Conservation (phyloP, 2,797 vertebrate species). For the Poecilia wingei region DNA sequence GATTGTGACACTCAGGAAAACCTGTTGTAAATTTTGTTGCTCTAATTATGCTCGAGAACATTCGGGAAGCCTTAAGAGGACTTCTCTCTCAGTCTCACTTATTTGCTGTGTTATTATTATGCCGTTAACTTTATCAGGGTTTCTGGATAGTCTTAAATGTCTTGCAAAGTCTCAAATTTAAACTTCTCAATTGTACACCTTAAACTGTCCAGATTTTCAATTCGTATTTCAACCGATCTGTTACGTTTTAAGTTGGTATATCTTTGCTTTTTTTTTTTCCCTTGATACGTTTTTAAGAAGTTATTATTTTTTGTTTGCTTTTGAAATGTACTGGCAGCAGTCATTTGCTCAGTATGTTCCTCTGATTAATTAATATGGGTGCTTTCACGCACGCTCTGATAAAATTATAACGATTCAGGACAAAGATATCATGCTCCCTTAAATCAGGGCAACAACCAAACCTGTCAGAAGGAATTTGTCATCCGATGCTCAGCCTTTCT, state of each 20-base stretch:
- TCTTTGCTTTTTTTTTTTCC: neutral
- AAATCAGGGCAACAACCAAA: neutral
- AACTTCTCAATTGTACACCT: neutral
- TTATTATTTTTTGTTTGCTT: neutral
- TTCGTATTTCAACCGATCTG: neutral
- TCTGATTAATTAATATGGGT: neutral
- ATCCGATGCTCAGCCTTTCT: neutral
- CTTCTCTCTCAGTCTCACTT: neutral
- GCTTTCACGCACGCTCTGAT: neutral
- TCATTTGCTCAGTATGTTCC: neutral
- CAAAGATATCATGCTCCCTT: neutral
- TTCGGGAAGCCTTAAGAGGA: neutral
- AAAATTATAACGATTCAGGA: neutral
- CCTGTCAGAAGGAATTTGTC: neutral
- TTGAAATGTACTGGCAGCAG: neutral
- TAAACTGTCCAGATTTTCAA: neutral
- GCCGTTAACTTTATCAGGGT: no score
- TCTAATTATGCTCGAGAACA: neutral
- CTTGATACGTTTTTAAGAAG: neutral
- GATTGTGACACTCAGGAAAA: neutral
- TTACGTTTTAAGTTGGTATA: neutral
- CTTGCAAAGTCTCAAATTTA: neutral
- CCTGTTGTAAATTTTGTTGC: slow-evolving; percentile 9
- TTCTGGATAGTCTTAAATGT: neutral
- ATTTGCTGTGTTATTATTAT: neutral